These are phyloP conservation scores for Phymorhynchus buccinoides DNA, from an alignment of 1,140 invertebrate species.

Conservation along the genomic window DNA sequence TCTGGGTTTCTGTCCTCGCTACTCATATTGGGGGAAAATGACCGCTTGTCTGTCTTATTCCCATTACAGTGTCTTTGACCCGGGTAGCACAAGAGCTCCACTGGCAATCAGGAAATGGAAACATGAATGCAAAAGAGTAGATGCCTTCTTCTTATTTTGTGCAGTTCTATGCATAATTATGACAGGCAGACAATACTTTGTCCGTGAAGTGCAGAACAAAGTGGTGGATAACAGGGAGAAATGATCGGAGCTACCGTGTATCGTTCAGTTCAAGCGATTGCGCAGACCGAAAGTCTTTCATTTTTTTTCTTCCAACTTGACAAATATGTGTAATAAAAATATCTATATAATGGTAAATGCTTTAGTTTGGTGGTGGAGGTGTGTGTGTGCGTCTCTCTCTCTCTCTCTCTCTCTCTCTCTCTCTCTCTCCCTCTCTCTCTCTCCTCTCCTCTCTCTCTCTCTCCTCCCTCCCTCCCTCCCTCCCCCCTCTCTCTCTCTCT, in stretches of 20 bases:
- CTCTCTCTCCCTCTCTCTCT: conserved; percentile 1
- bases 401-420: conserved; percentile 13
- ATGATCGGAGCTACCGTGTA: background rate
- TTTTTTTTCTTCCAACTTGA: conserved; percentile 12
- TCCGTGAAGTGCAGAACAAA: too few species aligned
- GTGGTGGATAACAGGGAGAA: background rate
- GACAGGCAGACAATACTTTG: too few species aligned
- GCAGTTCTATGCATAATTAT: too few species aligned
- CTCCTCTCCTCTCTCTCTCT: conserved; percentile 2
- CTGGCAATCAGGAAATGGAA: too few species aligned
- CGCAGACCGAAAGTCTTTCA: background rate
- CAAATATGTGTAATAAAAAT: conserved; percentile 3
- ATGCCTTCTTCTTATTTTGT: too few species aligned
- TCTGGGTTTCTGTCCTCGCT: too few species aligned
- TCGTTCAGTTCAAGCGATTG: background rate
- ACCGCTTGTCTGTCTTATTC: too few species aligned
- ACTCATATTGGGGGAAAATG: too few species aligned
- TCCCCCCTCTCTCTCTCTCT: background rate
- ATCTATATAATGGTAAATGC: background rate
- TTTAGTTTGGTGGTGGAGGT: too few species aligned
- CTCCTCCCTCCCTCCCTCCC: background rate
- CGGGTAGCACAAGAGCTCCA: too few species aligned
- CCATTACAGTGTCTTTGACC: too few species aligned
- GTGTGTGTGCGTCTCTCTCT: background rate
- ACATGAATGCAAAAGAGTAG: too few species aligned